A percentile compares a stretch with the other conserved stretches of the same genome.
phyloP scores from a whole-genome alignment of 2,888 invertebrate species.

The Netelia melanura region DNA sequence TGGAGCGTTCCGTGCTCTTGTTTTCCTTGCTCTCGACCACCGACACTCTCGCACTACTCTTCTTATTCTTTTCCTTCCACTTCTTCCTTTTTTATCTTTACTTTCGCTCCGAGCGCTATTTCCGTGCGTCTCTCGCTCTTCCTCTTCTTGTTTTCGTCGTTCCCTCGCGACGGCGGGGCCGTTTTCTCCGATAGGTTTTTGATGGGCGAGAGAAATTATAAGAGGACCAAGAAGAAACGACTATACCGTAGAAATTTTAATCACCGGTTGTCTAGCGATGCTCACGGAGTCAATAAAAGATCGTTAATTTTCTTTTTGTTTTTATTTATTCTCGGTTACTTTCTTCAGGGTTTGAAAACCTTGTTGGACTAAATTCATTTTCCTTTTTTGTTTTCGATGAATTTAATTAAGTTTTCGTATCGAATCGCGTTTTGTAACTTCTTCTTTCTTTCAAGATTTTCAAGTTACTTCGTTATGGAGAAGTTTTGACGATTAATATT shows the following conservation, averaged over 20 bases:
- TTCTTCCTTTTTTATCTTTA: constrained; percentile 20
- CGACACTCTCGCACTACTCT: constrained; percentile 52
- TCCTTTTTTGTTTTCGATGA: not conserved
- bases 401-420: not conserved
- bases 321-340: not conserved
- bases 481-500: too few species aligned
- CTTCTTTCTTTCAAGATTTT: too few species aligned
- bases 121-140: constrained; percentile 34
- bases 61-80: constrained; percentile 26
- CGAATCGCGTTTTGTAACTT: too few species aligned
- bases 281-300: constrained; percentile 17
- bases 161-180: constrained; percentile 18
- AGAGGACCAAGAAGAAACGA: constrained; percentile 20
- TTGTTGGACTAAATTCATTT: not conserved
- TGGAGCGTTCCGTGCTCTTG: constrained; percentile 54
- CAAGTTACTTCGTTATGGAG: too few species aligned
- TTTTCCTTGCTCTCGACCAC: constrained; percentile 64
- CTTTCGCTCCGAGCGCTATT: constrained; percentile 56
- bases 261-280: not conserved
- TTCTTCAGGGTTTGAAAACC: not conserved
- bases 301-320: not conserved
- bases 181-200: constrained; percentile 24
- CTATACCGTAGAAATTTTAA: constrained; percentile 21
- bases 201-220: constrained; percentile 14
- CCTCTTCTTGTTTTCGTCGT: constrained; percentile 39